Base-by-base conservation (phyloP, 1,140 invertebrate genomes). In the Eriosoma lanigerum region DNA sequence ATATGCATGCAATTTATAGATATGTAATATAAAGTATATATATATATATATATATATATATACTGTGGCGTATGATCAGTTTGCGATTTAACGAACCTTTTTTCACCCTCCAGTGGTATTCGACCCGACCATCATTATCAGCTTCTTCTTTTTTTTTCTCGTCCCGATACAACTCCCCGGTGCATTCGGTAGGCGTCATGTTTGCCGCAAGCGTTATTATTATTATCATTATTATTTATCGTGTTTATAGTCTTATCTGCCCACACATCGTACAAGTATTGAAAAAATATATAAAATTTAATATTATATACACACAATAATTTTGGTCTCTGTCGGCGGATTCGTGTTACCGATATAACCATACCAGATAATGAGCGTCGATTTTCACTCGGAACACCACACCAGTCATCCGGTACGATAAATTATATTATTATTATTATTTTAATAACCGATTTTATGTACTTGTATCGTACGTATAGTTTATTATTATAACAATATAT, bases 161-260 rank as follows among this genome's bases (percentile, higher is more conserved):
- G 21, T 24, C 3, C 66, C 6, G 6, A 15, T 29, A 3, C 46
- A 50, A 70, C 5, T 70, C 66, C 66, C 46, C 46, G 24, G 46
- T 50, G 66, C 29, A 70, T 70, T 50, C 24, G 46, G 44, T 70
- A 70, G 73, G 73, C 73, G 73, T 76, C 73, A 58, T 76, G 38
- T 76, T 60, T 76, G 29, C 73, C 73, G 21, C 21, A 2, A 58
- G 10, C 73, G 54, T 76, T 76, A 62, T 76, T 54, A 75, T 56
- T 32, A 54, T 46, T 68, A 48, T 68, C 32, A 75, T 56, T 75
- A 38, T 75, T 75, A 76, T 76, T 76, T 76, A 76, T 76, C 32
- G 73, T 76, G 73, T 76, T 76, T 76, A 76, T 76, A 60, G 73
- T 76, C 38, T 76, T 76, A 76, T 60, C 32, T 60, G 56, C 73